phyloP scores from a whole-genome alignment of 2,113 vertebrate species.

The Psephotus haematonotus region DNA sequence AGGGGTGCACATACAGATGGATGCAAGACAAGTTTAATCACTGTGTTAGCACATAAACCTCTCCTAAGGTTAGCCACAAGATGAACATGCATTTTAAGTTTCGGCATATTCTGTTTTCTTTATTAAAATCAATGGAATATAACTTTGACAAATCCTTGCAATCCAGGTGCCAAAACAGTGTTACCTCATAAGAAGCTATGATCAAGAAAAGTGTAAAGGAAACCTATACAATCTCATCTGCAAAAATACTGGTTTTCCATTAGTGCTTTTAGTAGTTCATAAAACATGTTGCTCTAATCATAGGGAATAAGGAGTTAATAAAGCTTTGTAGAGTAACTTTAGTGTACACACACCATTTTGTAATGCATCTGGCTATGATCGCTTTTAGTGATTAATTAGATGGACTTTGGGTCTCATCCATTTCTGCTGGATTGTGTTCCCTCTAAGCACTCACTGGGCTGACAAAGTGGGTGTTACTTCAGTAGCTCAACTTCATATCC shows the following conservation, averaged over 20 bases:
- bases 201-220: background rate
- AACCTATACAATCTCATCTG: background rate
- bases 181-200: background rate
- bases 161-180: background rate
- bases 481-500: background rate
- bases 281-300: background rate
- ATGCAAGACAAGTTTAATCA: background rate
- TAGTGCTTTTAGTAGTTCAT: background rate
- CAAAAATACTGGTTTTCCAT: background rate
- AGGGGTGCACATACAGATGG: background rate
- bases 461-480: background rate
- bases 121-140: background rate
- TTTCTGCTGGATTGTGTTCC: background rate
- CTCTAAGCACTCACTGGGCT: background rate
- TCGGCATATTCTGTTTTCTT: background rate
- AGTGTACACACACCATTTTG: background rate
- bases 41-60: background rate
- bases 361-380: background rate
- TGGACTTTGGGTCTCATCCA: background rate
- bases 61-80: background rate
- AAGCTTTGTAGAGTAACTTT: background rate
- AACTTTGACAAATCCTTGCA: background rate
- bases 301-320: background rate
- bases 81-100: background rate
- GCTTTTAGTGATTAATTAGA: background rate